Base-by-base conservation (phyloP, 2,113 vertebrate species). In the Oxygymnocypris stewartii region DNA sequence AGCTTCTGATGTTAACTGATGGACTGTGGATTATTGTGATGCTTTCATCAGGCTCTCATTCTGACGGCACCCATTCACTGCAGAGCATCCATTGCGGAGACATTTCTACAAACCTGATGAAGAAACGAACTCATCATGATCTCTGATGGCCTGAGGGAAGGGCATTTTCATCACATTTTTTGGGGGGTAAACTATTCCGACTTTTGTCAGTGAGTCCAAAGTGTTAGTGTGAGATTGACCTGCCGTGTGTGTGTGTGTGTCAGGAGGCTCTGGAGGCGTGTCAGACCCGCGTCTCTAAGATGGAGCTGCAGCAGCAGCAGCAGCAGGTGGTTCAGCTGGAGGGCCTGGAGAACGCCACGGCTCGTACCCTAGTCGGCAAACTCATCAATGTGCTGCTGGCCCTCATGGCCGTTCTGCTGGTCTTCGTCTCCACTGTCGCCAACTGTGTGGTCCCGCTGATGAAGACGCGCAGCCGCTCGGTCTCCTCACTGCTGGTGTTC, bases 231-330 rank as follows among this genome's bases (percentile, higher is more conserved):
- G 65, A 7, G 31, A 13, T 23, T 61, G 23, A 61, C 57, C 57
- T 59, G 57, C 7, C 0, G 37, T 44, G 73, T 13, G 40, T 44
- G 42, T 75, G 65, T 74, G 28, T 44, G 88, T 84, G 84, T 4
- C 94, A 99, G 98, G 98, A 99, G 89, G 97, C 97, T 0, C 93
- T 99, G 91, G 98, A 99, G 86, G 97, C 97, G 0, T 99, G 98
- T 92, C 98, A 99, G 95, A 99, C 98, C 0, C 96, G 98, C 28
- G 97, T 99, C 92, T 98, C 97, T 86, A 99, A 99, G 95, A 99
- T 99, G 97, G 98, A 99, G 93, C 96, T 99, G 12, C 98, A 99
- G 92, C 98, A 99, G n/a, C n/a, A n/a, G n/a, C n/a, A n/a, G 92
- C 98, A 99, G 94, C 98, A 99, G 92, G 97, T 97, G 31, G 98